A percentile compares a stretch with the other conserved stretches of the same genome.
phyloP scores from a whole-genome alignment of 2,113 vertebrate genomes.

The Rhipidura dahli region DNA sequence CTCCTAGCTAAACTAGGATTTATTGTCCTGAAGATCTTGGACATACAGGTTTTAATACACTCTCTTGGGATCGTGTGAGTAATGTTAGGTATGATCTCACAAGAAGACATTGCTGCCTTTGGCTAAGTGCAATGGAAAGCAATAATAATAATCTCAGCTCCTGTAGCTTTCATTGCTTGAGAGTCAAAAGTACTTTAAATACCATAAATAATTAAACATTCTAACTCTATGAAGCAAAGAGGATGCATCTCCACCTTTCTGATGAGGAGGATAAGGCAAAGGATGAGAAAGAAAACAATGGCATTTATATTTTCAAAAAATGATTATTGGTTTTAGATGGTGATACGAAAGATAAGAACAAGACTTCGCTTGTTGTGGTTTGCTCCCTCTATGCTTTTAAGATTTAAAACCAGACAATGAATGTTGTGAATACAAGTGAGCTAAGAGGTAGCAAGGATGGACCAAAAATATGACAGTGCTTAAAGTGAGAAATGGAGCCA shows the following conservation, averaged over 20 bases:
- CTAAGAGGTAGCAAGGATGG: neutral
- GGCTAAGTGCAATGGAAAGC: slow-evolving; percentile 1
- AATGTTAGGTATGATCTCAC: slow-evolving; percentile 23
- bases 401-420: neutral
- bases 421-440: neutral
- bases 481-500: neutral
- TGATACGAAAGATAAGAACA: neutral
- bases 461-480: neutral
- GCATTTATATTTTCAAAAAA: neutral
- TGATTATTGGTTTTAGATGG: slow-evolving; percentile 14
- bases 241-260: neutral
- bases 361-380: neutral
- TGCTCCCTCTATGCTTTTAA: neutral
- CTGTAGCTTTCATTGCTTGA: slow-evolving; percentile 15
- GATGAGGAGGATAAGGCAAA: neutral
- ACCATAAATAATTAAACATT: slow-evolving; percentile 52
- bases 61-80: slow-evolving; percentile 16
- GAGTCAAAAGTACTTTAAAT: slow-evolving; percentile 37
- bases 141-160: slow-evolving; percentile 19
- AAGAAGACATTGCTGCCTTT: slow-evolving; percentile 27
- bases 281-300: neutral
- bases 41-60: slow-evolving; percentile 27
- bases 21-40: slow-evolving; percentile 44
- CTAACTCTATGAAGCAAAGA: neutral
- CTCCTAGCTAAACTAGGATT: slow-evolving; percentile 33